Evolutionary conservation across 1,140 invertebrate genomes (phyloP).

Genomic region (Drosophila grimshawi): DNA sequence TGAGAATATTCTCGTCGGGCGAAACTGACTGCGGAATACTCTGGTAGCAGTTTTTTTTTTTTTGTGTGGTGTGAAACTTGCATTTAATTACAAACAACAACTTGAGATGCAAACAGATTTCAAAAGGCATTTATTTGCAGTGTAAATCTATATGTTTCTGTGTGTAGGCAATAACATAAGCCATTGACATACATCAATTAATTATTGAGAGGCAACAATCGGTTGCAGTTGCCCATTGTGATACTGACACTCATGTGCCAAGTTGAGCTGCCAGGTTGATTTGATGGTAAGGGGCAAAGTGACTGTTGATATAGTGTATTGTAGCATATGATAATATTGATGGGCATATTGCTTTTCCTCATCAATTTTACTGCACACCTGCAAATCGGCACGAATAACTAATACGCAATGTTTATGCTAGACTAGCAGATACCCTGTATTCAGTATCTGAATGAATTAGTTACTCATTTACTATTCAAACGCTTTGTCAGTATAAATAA

Average conservation of each 20-base stretch:
- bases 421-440: background rate
- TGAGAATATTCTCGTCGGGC: no score
- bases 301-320: background rate
- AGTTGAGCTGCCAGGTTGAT: no score
- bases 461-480: no score
- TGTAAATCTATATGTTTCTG: background rate
- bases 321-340: background rate
- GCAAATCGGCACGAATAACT: background rate
- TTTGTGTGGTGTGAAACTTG: no score
- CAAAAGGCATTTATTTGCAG: no score
- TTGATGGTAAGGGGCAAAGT: background rate
- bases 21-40: no score
- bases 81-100: no score
- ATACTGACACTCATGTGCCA: no score
- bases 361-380: background rate
- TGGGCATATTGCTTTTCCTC: background rate
- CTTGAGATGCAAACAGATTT: no score
- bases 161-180: background rate
- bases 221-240: background rate
- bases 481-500: no score
- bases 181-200: slow-evolving; percentile 49
- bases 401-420: background rate
- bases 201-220: slow-evolving; percentile 29
- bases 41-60: no score
- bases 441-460: no score